Evolutionary conservation across 2,888 invertebrate genomes (phyloP).

Genomic region (Parnassius apollo): DNA sequence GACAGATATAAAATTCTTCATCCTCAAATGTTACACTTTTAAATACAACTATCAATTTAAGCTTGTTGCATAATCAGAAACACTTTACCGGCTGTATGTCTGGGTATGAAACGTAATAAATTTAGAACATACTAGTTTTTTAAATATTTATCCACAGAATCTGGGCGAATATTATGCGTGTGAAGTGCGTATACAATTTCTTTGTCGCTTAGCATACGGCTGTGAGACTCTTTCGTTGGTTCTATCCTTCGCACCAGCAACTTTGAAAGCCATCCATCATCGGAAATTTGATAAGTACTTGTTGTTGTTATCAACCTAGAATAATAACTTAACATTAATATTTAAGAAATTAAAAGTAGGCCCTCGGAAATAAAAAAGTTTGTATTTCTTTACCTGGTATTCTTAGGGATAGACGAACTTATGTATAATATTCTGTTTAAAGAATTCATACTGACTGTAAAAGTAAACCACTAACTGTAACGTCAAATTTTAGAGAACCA

Average conservation of each 20-base stretch:
- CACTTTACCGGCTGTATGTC: slow-evolving; percentile 37
- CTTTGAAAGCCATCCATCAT: slow-evolving; percentile 94
- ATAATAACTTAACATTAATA: slow-evolving; percentile 46
- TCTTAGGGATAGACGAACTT: slow-evolving; percentile 58
- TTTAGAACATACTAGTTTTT: slow-evolving; percentile 90
- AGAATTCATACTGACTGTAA: slow-evolving; percentile 59
- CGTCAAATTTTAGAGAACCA: slow-evolving; percentile 32
- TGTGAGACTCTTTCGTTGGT: slow-evolving; percentile 97
- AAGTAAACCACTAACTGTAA: slow-evolving; percentile 32
- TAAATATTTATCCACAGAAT: slow-evolving; percentile 92
- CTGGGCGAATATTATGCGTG: slow-evolving; percentile 96
- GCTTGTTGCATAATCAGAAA: slow-evolving; percentile 66
- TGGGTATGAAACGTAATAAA: slow-evolving; percentile 37
- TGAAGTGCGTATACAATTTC: slow-evolving; percentile 97
- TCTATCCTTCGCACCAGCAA: slow-evolving; percentile 94
- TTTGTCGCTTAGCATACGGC: slow-evolving; percentile 97
- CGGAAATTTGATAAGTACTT: slow-evolving; percentile 59
- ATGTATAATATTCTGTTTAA: slow-evolving; percentile 61
- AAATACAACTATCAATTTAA: slow-evolving; percentile 50
- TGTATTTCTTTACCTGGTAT: slow-evolving; percentile 55
- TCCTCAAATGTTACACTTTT: slow-evolving; percentile 3
- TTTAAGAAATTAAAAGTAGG: slow-evolving; percentile 47
- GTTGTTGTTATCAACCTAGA: slow-evolving; percentile 68
- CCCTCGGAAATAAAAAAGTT: slow-evolving; percentile 25
- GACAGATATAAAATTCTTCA: not conserved